Evolutionary conservation across 2,113 vertebrate species (phyloP).

Genomic region (Eupsittula cactorum): DNA sequence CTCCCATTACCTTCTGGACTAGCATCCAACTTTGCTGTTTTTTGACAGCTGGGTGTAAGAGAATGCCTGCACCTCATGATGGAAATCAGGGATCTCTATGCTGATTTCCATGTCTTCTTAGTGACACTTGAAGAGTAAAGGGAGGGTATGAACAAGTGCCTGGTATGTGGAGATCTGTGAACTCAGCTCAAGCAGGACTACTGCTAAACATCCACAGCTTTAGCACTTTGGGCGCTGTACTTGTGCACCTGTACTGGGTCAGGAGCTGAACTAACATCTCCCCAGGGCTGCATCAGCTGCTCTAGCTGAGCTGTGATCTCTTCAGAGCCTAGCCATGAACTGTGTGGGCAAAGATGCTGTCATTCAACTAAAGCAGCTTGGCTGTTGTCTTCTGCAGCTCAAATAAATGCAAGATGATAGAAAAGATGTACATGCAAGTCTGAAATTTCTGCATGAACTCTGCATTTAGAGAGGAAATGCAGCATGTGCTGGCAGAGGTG

Average conservation of each 20-base stretch:
- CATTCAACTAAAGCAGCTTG: not conserved
- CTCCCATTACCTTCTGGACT: not conserved
- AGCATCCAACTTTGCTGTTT: not conserved
- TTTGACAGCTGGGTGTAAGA: not conserved
- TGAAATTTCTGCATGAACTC: not conserved
- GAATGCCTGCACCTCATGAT: fast-evolving
- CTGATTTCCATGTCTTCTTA: not conserved
- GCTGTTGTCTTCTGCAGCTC: not conserved
- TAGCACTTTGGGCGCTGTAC: not conserved
- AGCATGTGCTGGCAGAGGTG: not conserved
- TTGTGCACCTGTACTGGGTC: fast-evolving
- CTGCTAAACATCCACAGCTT: not conserved
- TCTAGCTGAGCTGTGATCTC: not conserved
- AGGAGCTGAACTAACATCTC: not conserved
- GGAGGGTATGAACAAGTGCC: not conserved
- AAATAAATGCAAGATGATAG: not conserved
- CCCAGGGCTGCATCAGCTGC: fast-evolving
- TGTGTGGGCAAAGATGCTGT: not conserved
- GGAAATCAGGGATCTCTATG: not conserved
- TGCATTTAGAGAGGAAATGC: not conserved
- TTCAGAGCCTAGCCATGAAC: not conserved
- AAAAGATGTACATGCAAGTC: not conserved
- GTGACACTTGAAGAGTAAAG: not conserved
- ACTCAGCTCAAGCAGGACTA: not conserved
- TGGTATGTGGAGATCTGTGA: not conserved